These are phyloP conservation scores for Caenorhabditis japonica DNA, from an alignment of 2,888 invertebrate species.

Conservation along the genomic window DNA sequence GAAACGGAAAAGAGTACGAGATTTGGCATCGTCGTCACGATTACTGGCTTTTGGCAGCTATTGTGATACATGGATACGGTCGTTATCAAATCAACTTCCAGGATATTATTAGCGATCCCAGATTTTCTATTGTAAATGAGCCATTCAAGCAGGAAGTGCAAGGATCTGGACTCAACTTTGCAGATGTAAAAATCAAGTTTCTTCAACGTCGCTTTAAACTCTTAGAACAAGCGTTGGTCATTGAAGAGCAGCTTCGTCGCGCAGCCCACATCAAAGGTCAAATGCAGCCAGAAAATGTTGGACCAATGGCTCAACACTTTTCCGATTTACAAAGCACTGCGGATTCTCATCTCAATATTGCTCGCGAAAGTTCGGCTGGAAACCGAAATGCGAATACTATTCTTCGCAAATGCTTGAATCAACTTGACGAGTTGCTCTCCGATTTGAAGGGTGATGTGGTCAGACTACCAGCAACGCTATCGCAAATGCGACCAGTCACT, in stretches of 20 bases:
- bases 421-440: conserved; percentile 94
- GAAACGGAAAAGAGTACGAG: conserved; percentile 94
- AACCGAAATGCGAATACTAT: conserved; percentile 99
- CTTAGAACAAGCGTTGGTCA: conserved; percentile 96
- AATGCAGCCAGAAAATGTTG: conserved; percentile 77
- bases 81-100: conserved; percentile 85
- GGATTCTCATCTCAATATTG: conserved; percentile 96
- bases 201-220: conserved; percentile 89
- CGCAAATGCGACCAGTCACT: conserved; percentile 96
- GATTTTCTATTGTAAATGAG: conserved; percentile 98
- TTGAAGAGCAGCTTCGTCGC: conserved; percentile 95
- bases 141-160: conserved; percentile 97
- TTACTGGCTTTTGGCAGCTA: conserved; percentile 98
- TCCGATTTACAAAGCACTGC: conserved; percentile 92
- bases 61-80: conserved; percentile 95
- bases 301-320: conserved; percentile 76
- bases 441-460: conserved; percentile 99
- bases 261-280: conserved; percentile 96
- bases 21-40: conserved; percentile 99
- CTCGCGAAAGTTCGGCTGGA: conserved; percentile 91
- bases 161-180: conserved; percentile 88
- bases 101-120: conserved; percentile 92
- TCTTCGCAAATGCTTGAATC: conserved; percentile 95
- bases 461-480: conserved; percentile 94
- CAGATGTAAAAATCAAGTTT: conserved; percentile 99